A percentile compares a stretch with the other conserved stretches of the same genome.
Evolutionary conservation across 1,140 invertebrate genomes (phyloP).

Genomic region (Orchestia grillus): DNA sequence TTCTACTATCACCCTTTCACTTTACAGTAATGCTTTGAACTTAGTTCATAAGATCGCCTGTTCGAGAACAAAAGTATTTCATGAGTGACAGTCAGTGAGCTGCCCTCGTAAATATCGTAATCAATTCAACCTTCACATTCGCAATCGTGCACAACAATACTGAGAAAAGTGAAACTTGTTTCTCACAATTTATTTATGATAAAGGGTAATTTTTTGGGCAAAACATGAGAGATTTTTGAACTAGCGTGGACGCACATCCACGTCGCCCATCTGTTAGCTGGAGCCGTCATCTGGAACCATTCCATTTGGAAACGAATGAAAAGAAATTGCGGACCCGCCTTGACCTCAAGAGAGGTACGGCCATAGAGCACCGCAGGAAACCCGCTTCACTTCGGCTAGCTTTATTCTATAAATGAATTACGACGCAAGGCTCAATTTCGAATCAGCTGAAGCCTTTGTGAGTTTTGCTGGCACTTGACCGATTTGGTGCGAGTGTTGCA

Average conservation of each 20-base stretch:
- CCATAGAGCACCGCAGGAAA: constrained; percentile 22
- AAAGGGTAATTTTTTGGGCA: neutral
- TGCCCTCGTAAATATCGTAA: neutral
- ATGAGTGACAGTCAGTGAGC: neutral
- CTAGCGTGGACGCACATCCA: neutral
- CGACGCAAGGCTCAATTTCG: neutral
- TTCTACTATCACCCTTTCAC: neutral
- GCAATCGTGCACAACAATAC: neutral
- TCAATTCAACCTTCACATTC: neutral
- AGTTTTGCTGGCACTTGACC: neutral
- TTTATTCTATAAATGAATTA: neutral
- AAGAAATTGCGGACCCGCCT: neutral
- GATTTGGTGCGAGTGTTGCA: neutral
- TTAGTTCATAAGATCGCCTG: neutral
- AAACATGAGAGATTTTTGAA: neutral
- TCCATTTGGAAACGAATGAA: neutral
- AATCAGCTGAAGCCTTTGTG: neutral
- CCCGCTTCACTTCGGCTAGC: neutral
- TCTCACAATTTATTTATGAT: neutral
- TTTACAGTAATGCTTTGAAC: neutral
- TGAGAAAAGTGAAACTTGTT: neutral
- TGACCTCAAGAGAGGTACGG: neutral
- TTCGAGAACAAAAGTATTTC: neutral
- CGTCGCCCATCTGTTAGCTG: neutral
- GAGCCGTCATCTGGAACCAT: neutral